Base-by-base conservation (phyloP, 2,113 vertebrate genomes). In the Thamnaconus septentrionalis region DNA sequence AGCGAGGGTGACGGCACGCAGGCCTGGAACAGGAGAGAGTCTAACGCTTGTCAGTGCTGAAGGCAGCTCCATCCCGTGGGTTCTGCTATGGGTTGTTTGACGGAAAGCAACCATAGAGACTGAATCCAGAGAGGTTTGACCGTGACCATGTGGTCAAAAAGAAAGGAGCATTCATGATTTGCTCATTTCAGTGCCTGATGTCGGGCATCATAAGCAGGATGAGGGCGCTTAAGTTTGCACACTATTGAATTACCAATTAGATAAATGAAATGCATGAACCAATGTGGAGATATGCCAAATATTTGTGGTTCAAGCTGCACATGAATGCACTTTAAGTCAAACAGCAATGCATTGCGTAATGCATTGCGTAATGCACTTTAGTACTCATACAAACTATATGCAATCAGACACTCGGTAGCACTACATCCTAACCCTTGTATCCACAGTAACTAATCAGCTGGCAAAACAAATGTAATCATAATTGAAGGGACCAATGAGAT, bases 41-140 rank as follows among this genome's bases (percentile, higher is more conserved):
- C 44, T 3, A 47, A 40, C 31, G 31, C 49, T 3, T 90, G 88
- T 77, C 82, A 74, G 3, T 90, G 88, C 70, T 90, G 73, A 88
- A 56, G 12, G 66, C 42, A 31, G 7, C 45, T 31, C 4, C 49
- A 7, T 52, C 44, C 31, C 56, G 5, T 50, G 7, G 51, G 8
- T 48, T 10, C 47, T 48, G 4, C 47, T 9, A 7, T 11, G 9
- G n/a, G 4, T n/a, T 11, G 6, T 50, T 50, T 50, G 48, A 3
- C 4, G 48, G 49, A 43, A 53, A 60, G 41, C 11, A 48, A 6
- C 44, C 3, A n/a, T 10, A 48, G 18, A 42, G 5, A 41, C 41
- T 71, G 46, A 65, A 47, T 6, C 56, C 45, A 47, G 18, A 67
- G 68, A 46, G 3, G 18, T 45, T 2, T 68, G 5, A 41, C 44